Conservation (phyloP, 2,113 vertebrate species). For the Corythoichthys haematopterus region DNA sequence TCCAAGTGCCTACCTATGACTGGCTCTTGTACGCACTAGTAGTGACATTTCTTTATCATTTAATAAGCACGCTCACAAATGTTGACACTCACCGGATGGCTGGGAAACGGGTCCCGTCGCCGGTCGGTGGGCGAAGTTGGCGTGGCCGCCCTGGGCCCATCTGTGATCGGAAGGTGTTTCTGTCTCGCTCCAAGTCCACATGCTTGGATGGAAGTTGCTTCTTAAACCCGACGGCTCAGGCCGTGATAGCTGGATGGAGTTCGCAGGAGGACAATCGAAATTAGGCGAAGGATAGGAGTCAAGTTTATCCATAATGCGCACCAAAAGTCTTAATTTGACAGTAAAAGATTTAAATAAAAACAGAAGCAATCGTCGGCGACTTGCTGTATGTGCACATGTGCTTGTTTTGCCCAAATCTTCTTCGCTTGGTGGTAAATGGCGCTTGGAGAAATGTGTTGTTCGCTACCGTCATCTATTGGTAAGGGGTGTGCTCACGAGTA, state of each 20-base stretch:
- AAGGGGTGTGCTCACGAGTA: no score
- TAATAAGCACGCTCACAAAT: background rate
- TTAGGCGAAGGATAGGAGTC: conserved; percentile 59
- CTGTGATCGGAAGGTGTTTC: conserved; percentile 10
- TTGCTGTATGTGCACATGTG: conserved; percentile 24
- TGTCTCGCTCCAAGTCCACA: conserved; percentile 58
- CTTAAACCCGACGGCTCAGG: conserved; percentile 12
- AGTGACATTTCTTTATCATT: no score
- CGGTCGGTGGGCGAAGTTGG: conserved; percentile 7
- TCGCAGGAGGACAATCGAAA: conserved; percentile 42
- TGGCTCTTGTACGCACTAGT: no score
- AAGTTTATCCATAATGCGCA: conserved; percentile 40
- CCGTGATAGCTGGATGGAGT: conserved; percentile 26
- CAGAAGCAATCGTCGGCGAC: background rate
- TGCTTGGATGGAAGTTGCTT: conserved; percentile 54
- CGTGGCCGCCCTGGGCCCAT: conserved; percentile 27
- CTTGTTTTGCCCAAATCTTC: conserved; percentile 26
- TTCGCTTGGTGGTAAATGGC: background rate
- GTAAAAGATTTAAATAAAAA: background rate
- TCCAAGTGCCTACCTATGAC: no score
- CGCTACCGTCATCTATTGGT: background rate
- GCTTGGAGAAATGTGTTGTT: background rate
- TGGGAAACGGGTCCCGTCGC: conserved; percentile 1
- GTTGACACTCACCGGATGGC: background rate
- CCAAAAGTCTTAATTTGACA: background rate